A percentile compares a stretch with the other conserved stretches of the same genome.
Evolutionary conservation across 2,888 invertebrate species (phyloP).

Genomic region (Cephalotes varians): DNA sequence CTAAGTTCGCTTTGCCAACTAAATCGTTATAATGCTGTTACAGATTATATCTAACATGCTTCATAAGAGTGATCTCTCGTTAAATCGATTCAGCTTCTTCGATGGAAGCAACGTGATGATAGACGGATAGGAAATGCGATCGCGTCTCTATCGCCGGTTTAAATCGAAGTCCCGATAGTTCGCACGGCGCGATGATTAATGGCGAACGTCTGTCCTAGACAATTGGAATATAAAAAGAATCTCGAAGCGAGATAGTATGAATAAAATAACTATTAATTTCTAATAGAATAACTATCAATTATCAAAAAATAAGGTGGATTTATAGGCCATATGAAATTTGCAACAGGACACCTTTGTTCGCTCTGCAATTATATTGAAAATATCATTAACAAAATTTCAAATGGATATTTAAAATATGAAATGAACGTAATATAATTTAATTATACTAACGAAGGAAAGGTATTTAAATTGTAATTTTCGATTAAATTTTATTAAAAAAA

Average conservation of each 20-base stretch:
- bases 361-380: constrained; percentile 40
- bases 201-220: constrained; percentile 68
- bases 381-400: constrained; percentile 9
- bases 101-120: constrained; percentile 28
- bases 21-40: constrained; percentile 31
- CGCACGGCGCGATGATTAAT: constrained; percentile 69
- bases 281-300: constrained; percentile 75
- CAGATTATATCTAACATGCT: constrained; percentile 43
- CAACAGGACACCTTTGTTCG: constrained; percentile 29
- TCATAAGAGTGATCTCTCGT: constrained; percentile 40
- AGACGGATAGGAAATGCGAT: constrained; percentile 57
- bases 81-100: constrained; percentile 33
- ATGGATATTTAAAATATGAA: constrained; percentile 5
- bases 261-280: constrained; percentile 74
- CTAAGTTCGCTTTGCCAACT: constrained; percentile 29
- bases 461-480: neutral
- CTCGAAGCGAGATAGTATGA: constrained; percentile 60
- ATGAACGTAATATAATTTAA: neutral
- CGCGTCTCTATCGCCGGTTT: constrained; percentile 60
- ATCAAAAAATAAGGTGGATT: constrained; percentile 24
- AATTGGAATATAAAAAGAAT: constrained; percentile 70
- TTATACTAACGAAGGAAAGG: neutral
- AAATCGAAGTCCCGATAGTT: constrained; percentile 58
- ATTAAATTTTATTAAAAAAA: constrained; percentile 1
- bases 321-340: constrained; percentile 13